Conservation (phyloP, 2,888 invertebrate genomes). For the Aphidoletes aphidimyza region DNA sequence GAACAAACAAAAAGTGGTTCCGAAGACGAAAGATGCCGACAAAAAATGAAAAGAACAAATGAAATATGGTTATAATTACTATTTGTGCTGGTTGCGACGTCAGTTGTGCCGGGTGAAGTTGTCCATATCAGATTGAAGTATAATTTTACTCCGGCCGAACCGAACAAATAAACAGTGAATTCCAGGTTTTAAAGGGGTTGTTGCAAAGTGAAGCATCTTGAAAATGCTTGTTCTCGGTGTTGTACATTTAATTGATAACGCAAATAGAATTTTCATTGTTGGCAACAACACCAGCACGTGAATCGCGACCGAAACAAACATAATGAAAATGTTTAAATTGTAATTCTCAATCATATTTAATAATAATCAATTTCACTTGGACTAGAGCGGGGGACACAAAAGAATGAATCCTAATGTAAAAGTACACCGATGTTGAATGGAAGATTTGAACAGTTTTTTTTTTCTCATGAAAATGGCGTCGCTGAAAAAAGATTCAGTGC, state of each 20-base stretch:
- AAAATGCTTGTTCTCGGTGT: neutral
- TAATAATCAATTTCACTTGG: neutral
- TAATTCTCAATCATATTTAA: slow-evolving; percentile 46
- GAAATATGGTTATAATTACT: slow-evolving; percentile 46
- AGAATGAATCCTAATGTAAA: no score
- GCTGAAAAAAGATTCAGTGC: no score
- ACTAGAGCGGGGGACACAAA: neutral
- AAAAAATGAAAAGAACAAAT: neutral
- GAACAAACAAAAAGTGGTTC: slow-evolving; percentile 24
- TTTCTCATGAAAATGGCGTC: no score
- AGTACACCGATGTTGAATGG: no score
- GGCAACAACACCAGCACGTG: no score
- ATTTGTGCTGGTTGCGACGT: slow-evolving; percentile 12
- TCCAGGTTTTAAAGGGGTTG: neutral
- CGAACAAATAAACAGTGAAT: neutral
- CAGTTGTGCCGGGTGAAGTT: neutral
- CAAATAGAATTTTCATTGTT: slow-evolving; percentile 7
- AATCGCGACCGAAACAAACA: slow-evolving; percentile 45
- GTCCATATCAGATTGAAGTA: neutral
- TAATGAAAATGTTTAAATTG: slow-evolving; percentile 52
- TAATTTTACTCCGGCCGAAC: neutral
- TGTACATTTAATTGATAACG: slow-evolving; percentile 50
- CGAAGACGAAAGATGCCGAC: neutral
- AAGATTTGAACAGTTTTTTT: no score
- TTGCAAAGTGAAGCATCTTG: neutral